These are phyloP conservation scores for Nasonia oneida DNA, from an alignment of 2,888 invertebrate genomes.

Conservation along the genomic window DNA sequence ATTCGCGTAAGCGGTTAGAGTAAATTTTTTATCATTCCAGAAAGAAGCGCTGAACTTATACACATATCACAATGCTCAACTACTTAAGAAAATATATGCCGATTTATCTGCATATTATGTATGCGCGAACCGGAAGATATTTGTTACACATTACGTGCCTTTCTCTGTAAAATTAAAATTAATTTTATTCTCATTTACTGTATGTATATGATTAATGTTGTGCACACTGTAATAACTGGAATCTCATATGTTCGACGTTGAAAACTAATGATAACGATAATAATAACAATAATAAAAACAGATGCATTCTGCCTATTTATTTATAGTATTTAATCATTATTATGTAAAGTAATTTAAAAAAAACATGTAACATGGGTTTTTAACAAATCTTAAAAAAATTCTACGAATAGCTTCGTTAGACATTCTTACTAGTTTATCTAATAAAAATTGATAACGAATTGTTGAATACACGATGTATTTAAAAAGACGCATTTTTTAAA, in stretches of 20 bases:
- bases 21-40: not conserved
- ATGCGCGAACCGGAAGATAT: not conserved
- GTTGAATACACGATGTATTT: not conserved
- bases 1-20: not conserved
- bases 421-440: not conserved
- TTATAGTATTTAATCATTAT: slow-evolving; percentile 32
- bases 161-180: slow-evolving; percentile 1
- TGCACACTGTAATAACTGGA: slow-evolving; percentile 10
- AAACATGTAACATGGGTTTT: not conserved
- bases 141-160: slow-evolving; percentile 27
- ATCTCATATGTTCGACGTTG: slow-evolving; percentile 30
- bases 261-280: not conserved
- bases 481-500: not conserved
- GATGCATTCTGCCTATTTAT: slow-evolving; percentile 30
- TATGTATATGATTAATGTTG: slow-evolving; percentile 10
- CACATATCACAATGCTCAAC: slow-evolving; percentile 12
- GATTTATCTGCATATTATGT: not conserved
- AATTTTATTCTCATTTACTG: slow-evolving; percentile 5
- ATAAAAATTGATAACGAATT: not conserved
- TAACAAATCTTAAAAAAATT: not conserved
- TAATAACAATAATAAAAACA: slow-evolving; percentile 35
- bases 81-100: slow-evolving; percentile 31
- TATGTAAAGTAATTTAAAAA: slow-evolving; percentile 24
- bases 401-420: not conserved
- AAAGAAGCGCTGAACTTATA: slow-evolving; percentile 6